Base-by-base conservation (phyloP, 2,113 vertebrate genomes). In the Hypomesus transpacificus region DNA sequence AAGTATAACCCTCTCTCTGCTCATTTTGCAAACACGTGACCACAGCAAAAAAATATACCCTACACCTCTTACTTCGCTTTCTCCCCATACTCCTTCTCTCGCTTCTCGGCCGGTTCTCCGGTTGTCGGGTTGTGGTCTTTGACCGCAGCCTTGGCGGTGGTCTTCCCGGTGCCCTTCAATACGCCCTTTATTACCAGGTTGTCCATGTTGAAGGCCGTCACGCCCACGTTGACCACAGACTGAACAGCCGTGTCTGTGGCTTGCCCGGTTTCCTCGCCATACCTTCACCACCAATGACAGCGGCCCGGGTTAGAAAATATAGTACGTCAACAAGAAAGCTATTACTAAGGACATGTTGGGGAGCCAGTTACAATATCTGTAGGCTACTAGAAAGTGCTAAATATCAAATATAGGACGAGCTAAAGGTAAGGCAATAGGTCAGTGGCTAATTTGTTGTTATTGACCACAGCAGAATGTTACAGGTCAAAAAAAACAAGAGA, bases 161-260 rank as follows among this genome's bases (percentile, higher is more conserved):
- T 79, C 72, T 95, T 95, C 54, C 93, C 90, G 7, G 94, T 84
- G 46, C 82, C 90, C 87, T 95, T 95, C 78, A 96, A 83, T 4
- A 96, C 63, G 24, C 92, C 93, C 84, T 94, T 95, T 75, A 96
- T 74, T 46, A 90, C 93, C 64, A 95, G 85, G 81, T 95, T 89
- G 75, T 98, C 93, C 59, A 98, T 86, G 80, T 95, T 96, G 87
- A 94, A 90, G 1, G 95, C 95, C 16, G 95, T 81, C 70, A 95
- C 21, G 2, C 94, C 96, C 66, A 96, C 82, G 59, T 96, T 95
- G 86, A 92, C 80, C 46, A 92, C 93, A 74, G 96, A 98, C 75
- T 90, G 87, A 72, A 98, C 54, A 8, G 90, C 95, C 0, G 92
- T 83, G 66, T 95, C 90, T 14, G 95, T 94, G 66, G 95, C 96